Conservation (phyloP, 2,113 vertebrate genomes). For the Toxotes chatareus region DNA sequence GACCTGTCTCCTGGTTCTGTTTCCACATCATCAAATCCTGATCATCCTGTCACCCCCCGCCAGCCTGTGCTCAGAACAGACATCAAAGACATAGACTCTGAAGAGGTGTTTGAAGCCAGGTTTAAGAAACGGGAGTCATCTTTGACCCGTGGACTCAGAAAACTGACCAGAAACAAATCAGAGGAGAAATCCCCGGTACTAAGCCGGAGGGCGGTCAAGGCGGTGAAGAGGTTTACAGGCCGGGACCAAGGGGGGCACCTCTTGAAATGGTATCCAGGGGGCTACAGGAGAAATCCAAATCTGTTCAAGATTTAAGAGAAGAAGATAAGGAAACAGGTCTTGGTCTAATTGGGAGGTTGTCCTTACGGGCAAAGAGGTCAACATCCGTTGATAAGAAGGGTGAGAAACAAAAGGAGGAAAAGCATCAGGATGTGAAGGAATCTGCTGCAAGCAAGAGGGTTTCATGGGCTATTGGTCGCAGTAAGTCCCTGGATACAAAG, state of each 20-base stretch:
- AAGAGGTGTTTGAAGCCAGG: constrained; percentile 95
- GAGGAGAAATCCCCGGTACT: constrained; percentile 88
- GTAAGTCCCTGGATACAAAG: constrained; percentile 83
- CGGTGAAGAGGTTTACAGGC: constrained; percentile 92
- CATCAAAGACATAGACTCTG: constrained; percentile 93
- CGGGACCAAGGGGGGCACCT: constrained; percentile 88
- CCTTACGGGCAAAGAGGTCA: constrained; percentile 84
- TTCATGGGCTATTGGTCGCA: constrained; percentile 85
- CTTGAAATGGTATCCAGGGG: constrained; percentile 85
- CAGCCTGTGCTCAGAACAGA: constrained; percentile 76
- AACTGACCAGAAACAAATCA: constrained; percentile 90
- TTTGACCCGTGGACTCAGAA: constrained; percentile 88
- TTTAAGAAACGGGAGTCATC: constrained; percentile 94
- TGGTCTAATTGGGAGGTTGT: constrained; percentile 90
- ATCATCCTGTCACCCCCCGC: constrained; percentile 32
- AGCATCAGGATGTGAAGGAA: constrained; percentile 73
- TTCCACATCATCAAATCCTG: constrained; percentile 49
- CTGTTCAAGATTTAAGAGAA: constrained; percentile 90
- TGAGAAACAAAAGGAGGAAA: constrained; percentile 70
- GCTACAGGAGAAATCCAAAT: constrained; percentile 88
- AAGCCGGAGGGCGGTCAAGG: constrained; percentile 75
- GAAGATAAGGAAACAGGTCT: constrained; percentile 84
- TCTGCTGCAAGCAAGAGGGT: constrained; percentile 73
- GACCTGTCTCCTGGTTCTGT: constrained; percentile 23
- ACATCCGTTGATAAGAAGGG: constrained; percentile 81